phyloP scores from a whole-genome alignment of 2,888 invertebrate species.

The Pristionchus exspectatus region DNA sequence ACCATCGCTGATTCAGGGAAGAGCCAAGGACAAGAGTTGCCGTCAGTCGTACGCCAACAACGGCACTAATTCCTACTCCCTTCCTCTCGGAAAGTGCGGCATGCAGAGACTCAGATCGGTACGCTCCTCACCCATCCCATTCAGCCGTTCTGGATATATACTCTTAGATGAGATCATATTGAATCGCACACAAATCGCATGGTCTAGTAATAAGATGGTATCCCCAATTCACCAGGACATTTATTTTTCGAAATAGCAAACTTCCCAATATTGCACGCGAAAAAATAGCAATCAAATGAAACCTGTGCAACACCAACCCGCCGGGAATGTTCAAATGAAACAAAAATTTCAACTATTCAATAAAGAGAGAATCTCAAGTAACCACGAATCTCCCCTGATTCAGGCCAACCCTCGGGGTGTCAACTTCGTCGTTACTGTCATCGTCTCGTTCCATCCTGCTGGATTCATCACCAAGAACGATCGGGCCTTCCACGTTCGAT shows the following conservation, averaged over 20 bases:
- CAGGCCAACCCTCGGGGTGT: constrained; percentile 78
- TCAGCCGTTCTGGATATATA: neutral
- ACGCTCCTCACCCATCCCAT: neutral
- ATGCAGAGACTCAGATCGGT: constrained; percentile 78
- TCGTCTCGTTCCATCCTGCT: constrained; percentile 78
- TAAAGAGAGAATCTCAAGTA: neutral
- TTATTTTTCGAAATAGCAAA: too few relatives aligned
- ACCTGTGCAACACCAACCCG: too few relatives aligned
- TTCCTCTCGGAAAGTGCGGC: constrained; percentile 78
- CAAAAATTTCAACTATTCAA: neutral
- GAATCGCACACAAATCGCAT: too few relatives aligned
- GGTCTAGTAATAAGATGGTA: too few relatives aligned
- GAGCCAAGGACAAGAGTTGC: constrained; percentile 76
- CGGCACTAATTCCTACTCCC: constrained; percentile 74
- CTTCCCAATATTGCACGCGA: too few relatives aligned
- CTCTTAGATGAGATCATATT: neutral
- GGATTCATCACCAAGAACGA: constrained; percentile 78
- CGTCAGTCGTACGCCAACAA: constrained; percentile 74
- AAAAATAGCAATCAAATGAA: too few relatives aligned
- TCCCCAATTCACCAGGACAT: neutral
- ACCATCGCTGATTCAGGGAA: constrained; percentile 60
- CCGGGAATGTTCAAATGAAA: too few relatives aligned
- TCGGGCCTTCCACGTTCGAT: constrained; percentile 76
- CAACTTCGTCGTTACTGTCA: constrained; percentile 77
- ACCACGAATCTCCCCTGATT: neutral